Percentiles rank a stretch among this genome's conserved stretches.
Evolutionary conservation across 2,797 vertebrate genomes (phyloP).

Genomic region (Dicrostonyx torquatus): DNA sequence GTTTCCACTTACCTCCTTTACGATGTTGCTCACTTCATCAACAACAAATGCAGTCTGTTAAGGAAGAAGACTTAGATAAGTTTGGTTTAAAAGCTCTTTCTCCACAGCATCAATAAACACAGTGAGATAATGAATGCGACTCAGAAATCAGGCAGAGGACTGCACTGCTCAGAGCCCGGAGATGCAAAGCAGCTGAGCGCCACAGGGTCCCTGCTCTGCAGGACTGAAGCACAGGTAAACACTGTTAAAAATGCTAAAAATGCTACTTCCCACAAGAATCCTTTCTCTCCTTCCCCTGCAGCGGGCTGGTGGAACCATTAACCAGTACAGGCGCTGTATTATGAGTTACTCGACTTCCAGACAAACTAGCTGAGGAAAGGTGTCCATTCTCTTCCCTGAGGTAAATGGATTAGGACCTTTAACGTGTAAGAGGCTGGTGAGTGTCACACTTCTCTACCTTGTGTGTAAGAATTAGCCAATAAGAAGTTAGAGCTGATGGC

Average conservation of each 20-base stretch:
- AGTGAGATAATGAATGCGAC: background rate
- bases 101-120: background rate
- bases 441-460: background rate
- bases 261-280: background rate
- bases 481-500: too few relatives aligned
- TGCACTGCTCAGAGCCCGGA: background rate
- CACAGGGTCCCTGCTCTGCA: background rate
- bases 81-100: background rate
- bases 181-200: background rate
- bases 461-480: background rate
- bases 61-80: background rate
- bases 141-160: background rate
- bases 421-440: background rate
- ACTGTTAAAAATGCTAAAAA: too few relatives aligned
- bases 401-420: background rate
- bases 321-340: background rate
- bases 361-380: background rate
- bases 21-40: constrained; percentile 94
- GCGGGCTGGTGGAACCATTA: background rate
- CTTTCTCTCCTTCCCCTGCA: background rate
- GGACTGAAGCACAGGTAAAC: background rate
- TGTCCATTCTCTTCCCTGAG: background rate
- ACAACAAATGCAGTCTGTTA: constrained; percentile 91
- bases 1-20: constrained; percentile 92
- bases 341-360: background rate